Evolutionary conservation across 2,888 invertebrate species (phyloP).

Genomic region (Poecilus cupreus): DNA sequence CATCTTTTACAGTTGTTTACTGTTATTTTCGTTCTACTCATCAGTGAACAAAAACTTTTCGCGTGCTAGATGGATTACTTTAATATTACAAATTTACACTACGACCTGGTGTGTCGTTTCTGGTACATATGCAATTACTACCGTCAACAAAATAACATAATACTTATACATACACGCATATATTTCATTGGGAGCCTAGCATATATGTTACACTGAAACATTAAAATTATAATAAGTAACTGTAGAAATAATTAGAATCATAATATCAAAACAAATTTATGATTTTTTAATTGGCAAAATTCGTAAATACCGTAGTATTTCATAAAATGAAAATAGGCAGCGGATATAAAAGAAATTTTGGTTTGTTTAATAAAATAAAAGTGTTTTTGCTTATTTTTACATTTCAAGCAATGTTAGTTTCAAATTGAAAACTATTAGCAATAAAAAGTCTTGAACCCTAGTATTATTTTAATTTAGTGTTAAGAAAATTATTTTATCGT

Average conservation of each 20-base stretch:
- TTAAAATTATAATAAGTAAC: conserved; percentile 13
- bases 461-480: too few species aligned
- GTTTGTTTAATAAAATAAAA: too few species aligned
- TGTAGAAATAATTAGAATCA: neutral
- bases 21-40: neutral
- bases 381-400: too few species aligned
- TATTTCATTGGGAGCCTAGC: neutral
- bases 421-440: too few species aligned
- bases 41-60: neutral
- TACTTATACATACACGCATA: neutral
- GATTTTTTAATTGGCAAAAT: conserved; percentile 2
- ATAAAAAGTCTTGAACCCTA: too few species aligned
- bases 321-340: neutral
- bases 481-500: too few species aligned
- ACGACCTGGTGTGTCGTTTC: neutral
- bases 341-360: neutral
- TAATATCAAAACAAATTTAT: neutral
- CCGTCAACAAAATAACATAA: neutral
- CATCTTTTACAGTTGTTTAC: neutral
- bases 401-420: too few species aligned
- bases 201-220: neutral
- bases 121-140: neutral
- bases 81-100: neutral
- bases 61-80: neutral
- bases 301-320: neutral